Evolutionary conservation across 2,888 invertebrate species (phyloP).

Genomic region (Lasiommata megera): DNA sequence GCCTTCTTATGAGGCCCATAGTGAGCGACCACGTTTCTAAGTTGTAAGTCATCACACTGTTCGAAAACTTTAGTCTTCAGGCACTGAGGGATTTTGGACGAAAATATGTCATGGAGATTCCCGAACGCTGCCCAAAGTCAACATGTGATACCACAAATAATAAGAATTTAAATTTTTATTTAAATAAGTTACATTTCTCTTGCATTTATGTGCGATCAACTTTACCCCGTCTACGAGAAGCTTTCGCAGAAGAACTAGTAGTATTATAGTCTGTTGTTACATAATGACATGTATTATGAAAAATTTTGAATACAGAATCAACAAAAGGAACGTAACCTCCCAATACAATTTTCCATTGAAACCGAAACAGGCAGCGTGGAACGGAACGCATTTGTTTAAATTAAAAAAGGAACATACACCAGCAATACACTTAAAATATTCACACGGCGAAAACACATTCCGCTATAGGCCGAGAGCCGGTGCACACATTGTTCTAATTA

Average conservation of each 20-base stretch:
- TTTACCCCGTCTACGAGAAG: background rate
- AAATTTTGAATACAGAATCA: slow-evolving; percentile 21
- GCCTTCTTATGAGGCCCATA: too few species aligned
- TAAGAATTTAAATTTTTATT: too few species aligned
- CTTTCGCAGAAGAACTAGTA: background rate
- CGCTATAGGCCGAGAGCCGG: slow-evolving; percentile 2
- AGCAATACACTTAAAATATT: slow-evolving; percentile 69
- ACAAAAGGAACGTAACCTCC: slow-evolving; percentile 28
- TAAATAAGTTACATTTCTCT: background rate
- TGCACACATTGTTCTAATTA: background rate
- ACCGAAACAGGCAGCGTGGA: slow-evolving; percentile 36
- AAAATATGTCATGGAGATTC: too few species aligned
- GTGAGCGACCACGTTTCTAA: too few species aligned
- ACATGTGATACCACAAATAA: too few species aligned
- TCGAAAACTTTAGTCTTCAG: too few species aligned
- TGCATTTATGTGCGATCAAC: background rate
- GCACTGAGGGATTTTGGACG: too few species aligned
- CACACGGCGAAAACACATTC: slow-evolving; percentile 65
- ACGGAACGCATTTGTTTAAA: slow-evolving; percentile 61
- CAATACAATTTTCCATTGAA: slow-evolving; percentile 37
- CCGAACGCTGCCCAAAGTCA: too few species aligned
- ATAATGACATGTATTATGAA: slow-evolving; percentile 9
- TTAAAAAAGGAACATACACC: slow-evolving; percentile 57
- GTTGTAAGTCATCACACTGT: too few species aligned
- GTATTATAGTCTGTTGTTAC: background rate